Evolutionary conservation across 2,888 invertebrate genomes (phyloP).

Genomic region (Scelioninae gen. 1): DNA sequence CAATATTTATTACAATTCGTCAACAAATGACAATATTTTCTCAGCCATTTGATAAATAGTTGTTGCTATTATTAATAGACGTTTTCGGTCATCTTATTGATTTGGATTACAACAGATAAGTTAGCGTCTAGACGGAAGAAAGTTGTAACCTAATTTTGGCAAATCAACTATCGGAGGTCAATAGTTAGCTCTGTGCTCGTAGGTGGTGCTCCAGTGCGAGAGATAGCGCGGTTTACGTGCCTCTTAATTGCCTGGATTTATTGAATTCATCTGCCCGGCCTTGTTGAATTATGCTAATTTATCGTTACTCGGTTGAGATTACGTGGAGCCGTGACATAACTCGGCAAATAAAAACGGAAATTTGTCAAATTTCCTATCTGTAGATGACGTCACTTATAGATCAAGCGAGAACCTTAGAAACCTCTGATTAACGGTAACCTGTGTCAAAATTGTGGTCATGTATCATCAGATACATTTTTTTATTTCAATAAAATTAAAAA

Average conservation of each 20-base stretch:
- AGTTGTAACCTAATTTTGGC: constrained; percentile 43
- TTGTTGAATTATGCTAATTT: background rate
- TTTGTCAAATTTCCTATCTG: background rate
- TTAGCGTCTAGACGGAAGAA: constrained; percentile 37
- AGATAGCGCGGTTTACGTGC: background rate
- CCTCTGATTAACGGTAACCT: no score
- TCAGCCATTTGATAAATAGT: no score
- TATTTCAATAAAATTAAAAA: no score
- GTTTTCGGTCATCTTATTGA: background rate
- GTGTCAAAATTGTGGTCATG: no score
- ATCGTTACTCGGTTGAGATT: background rate
- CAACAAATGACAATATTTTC: no score
- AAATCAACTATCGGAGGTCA: constrained; percentile 31
- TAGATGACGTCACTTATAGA: no score
- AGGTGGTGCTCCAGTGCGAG: constrained; percentile 1
- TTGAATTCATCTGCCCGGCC: background rate
- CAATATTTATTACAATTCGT: no score
- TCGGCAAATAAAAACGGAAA: background rate
- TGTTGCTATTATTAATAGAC: no score
- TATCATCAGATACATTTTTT: no score
- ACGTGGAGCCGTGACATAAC: constrained; percentile 1
- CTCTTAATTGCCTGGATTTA: constrained; percentile 6
- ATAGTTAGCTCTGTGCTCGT: constrained; percentile 12
- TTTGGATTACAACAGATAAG: constrained; percentile 5
- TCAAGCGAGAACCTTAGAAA: no score